Percentiles rank a stretch among this genome's conserved stretches.
phyloP scores from a whole-genome alignment of 2,888 invertebrate genomes.

The Drosophila incognita region DNA sequence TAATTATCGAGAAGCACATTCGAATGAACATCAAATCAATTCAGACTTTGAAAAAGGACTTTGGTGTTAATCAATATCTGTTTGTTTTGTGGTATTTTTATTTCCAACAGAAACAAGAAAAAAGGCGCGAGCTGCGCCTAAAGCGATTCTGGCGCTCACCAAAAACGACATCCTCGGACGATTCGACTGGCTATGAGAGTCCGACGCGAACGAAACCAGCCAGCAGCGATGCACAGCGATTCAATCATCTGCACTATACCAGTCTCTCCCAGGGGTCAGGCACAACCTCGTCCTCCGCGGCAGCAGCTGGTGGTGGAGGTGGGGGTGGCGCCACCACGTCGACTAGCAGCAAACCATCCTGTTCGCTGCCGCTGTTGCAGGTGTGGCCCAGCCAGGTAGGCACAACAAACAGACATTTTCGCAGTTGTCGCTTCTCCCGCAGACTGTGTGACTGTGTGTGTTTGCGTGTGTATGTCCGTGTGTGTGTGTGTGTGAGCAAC shows the following conservation, averaged over 20 bases:
- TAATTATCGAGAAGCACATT: neutral
- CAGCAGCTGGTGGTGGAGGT: constrained; percentile 43
- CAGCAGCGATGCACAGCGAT: constrained; percentile 84
- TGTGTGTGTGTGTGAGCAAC: constrained; percentile 25
- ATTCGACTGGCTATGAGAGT: constrained; percentile 86
- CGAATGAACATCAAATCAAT: constrained; percentile 2
- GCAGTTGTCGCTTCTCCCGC: constrained; percentile 8
- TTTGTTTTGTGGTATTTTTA: neutral
- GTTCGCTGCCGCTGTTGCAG: constrained; percentile 87
- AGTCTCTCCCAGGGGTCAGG: constrained; percentile 77
- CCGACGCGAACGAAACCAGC: constrained; percentile 84
- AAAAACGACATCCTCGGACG: constrained; percentile 85
- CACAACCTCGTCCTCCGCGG: constrained; percentile 66
- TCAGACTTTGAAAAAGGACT: no score
- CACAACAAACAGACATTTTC: constrained; percentile 28
- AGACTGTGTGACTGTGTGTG: constrained; percentile 8
- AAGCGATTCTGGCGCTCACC: constrained; percentile 85
- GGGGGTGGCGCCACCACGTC: constrained; percentile 42
- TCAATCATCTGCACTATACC: constrained; percentile 83
- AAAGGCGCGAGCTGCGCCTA: constrained; percentile 85
- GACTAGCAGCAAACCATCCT: constrained; percentile 85
- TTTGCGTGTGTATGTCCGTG: constrained; percentile 8
- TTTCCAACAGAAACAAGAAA: constrained; percentile 84
- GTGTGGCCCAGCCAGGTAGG: constrained; percentile 89
- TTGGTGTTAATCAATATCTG: constrained; percentile 14